phyloP scores from a whole-genome alignment of 2,797 vertebrate species.

The Helarctos malayanus region DNA sequence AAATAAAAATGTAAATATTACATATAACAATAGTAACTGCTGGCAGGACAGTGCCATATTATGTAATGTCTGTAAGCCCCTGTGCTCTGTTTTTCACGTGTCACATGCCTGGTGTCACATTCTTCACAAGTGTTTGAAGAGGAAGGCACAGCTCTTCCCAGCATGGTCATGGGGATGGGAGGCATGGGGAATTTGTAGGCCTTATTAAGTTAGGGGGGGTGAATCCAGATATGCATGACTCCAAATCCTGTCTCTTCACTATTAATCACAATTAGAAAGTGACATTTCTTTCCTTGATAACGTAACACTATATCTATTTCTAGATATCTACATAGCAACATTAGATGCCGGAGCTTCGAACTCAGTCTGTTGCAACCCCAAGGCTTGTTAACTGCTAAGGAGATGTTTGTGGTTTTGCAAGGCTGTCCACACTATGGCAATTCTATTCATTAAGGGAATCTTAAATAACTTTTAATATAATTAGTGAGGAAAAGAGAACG shows the following conservation, averaged over 20 bases:
- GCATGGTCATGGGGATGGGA: too few species aligned
- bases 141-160: neutral
- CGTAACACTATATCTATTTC: neutral
- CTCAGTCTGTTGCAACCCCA: neutral
- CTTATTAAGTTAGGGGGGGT: neutral
- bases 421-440: neutral
- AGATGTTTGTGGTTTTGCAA: conserved; percentile 38
- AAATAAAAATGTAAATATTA: neutral
- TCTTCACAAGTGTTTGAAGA: neutral
- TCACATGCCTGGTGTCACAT: fast-evolving
- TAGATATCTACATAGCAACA: neutral
- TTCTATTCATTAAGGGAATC: neutral
- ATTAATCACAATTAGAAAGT: neutral
- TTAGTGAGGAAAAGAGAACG: conserved; percentile 65
- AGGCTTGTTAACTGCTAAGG: conserved; percentile 55
- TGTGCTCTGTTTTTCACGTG: fast-evolving
- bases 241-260: neutral
- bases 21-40: neutral
- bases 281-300: neutral
- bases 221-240: neutral
- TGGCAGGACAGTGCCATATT: too few species aligned
- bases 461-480: conserved; percentile 65
- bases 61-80: too few species aligned
- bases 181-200: neutral
- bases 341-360: neutral